Base-by-base conservation (phyloP, 92 coral and sea anemone genomes). In the Parazoanthus swiftii region DNA sequence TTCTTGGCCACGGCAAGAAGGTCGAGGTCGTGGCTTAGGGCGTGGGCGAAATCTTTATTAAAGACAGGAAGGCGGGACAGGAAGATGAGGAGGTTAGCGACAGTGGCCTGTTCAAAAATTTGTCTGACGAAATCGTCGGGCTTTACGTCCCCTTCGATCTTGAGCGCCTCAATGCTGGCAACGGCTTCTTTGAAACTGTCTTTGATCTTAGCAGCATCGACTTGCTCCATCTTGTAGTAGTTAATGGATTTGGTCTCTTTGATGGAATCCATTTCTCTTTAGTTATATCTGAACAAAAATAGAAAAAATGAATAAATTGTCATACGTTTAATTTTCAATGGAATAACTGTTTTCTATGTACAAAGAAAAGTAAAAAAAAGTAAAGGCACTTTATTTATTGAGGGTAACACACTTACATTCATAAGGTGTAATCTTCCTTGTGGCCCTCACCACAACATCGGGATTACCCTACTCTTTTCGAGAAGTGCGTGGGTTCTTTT, bases 11-110 rank as follows among this genome's bases (percentile, higher is more conserved):
- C 59, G 58, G 89, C 88, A 18, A 92, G 91, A 18, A 91, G 89
- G 66, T 90, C 95, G 9, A 92, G 90, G 58, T 92, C 90, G 46
- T 77, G 26, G 77, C 92, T 80, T 82, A 92, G 85, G 4, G 93
- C 81, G 16, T 81, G 91, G 58, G 93, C 91, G 78, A 92, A 50
- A 54, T 92, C 91, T 86, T 90, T 90, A 42, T 90, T 81, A 87
- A 89, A 89, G 8, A 89, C 91, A 72, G 81, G 81, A 50, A 77
- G 81, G 20, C 81, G 81, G 59, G 81, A 77, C 59, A 77, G 37
- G 7, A 44, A 44, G 29, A 77, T 77, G 14, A 77, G 81, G 33
- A 77, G 81, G 58, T 77, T 77, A 77, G 81, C 81, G 23, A 77
- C 81, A 10, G 81, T 11, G 46, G 44, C 81, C 81, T 43, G 59